Base-by-base conservation (phyloP, 2,113 vertebrate species). In the Salvelinus alpinus region DNA sequence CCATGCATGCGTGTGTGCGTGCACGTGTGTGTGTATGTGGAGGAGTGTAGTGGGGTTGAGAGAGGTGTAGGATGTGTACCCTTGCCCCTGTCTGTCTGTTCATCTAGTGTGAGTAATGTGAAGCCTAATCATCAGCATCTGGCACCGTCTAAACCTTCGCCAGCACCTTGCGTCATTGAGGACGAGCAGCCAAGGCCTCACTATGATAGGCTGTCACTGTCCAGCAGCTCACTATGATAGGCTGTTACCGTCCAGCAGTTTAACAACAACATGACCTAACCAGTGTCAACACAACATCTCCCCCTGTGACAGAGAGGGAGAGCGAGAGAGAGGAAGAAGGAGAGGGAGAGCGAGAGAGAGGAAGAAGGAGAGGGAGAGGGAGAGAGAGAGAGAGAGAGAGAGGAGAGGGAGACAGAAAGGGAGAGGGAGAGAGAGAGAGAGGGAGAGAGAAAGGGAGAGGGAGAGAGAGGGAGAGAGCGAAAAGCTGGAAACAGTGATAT, bases 121-220 rank as follows among this genome's bases (percentile, higher is more conserved):
- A 86, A 85, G 82, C 90, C 87, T 91, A 92, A 93, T 93, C 87
- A 88, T 85, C 76, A 86, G 87, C 92, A 92, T 93, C 86, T 92
- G 92, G 82, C 31, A 27, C 82, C 59, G 78, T 86, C 86, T 84
- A 85, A 72, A 84, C 75, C 80, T 80, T 85, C 89, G 86, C 89
- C 91, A 92, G 88, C 78, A 71, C 84, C 81, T 82, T 85, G 88
- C 90, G 87, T 90, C 88, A 87, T 82, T 81, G 84, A 51, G 48
- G 48, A 51, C 14, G 48, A 51, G 14, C 48, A 14, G 48, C 48
- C 82, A 76, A 72, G 69, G 64, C 44, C 77, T 86, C 83, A 87
- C 81, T 85, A 86, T 22, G 80, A 88, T 80, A 75, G 86, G 78
- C 86, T 79, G 83, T 59, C 6, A 47, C 74, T 68, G 29, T 79